A percentile compares a stretch with the other conserved stretches of the same genome.
phyloP scores from a whole-genome alignment of 2,113 vertebrate species.

The Nycticryphes semicollaris region DNA sequence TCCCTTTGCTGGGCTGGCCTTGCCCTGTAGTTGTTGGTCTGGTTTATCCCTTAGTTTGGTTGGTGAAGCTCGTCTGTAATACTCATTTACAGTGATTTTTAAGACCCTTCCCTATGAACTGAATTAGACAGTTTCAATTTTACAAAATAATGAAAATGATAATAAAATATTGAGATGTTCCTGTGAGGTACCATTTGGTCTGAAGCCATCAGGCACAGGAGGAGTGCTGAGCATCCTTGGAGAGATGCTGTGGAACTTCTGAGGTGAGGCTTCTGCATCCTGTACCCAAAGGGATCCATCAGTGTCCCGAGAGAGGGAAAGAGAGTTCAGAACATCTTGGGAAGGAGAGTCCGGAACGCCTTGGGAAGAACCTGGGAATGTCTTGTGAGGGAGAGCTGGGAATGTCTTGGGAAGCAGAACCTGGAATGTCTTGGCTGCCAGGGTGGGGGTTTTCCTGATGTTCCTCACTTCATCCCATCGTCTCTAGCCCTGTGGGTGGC shows the following conservation, averaged over 20 bases:
- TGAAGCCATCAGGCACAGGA: not conserved
- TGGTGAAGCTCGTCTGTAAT: not conserved
- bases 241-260: not conserved
- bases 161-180: not conserved
- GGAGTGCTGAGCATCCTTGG: not conserved
- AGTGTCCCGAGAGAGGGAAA: fast-evolving
- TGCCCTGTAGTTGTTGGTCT: not conserved
- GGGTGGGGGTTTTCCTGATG: not conserved
- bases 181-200: fast-evolving
- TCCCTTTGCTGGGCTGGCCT: not conserved
- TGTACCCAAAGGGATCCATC: no score
- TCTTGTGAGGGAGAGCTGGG: not conserved
- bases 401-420: not conserved
- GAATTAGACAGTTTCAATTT: not conserved
- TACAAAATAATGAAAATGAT: not conserved
- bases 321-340: not conserved
- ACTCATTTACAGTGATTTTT: not conserved
- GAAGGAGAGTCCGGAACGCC: not conserved
- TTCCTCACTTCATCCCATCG: not conserved
- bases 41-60: not conserved
- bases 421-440: not conserved
- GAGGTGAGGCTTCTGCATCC: not conserved
- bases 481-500: fast-evolving
- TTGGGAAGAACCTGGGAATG: not conserved
- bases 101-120: not conserved